Evolutionary conservation across 2,888 invertebrate genomes (phyloP).

Genomic region (Tiliacea citrago): DNA sequence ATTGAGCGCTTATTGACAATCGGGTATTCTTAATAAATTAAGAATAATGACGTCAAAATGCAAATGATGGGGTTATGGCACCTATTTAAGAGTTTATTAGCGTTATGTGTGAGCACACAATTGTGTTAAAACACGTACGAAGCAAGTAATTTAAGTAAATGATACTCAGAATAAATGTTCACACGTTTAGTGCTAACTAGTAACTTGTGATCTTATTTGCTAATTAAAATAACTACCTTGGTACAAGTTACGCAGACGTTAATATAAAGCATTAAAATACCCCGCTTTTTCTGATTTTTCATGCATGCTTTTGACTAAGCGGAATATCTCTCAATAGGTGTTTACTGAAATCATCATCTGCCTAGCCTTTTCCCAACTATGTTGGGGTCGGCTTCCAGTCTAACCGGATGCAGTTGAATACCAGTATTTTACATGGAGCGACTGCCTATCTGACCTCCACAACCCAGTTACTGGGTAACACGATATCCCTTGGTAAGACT

Average conservation of each 20-base stretch:
- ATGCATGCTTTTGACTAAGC: neutral
- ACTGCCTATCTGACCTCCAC: no score
- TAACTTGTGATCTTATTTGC: constrained; percentile 62
- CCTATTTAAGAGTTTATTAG: constrained; percentile 65
- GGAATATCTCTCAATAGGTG: neutral
- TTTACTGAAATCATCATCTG: neutral
- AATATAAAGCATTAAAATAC: neutral
- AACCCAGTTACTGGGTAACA: no score
- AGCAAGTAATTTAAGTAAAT: constrained; percentile 66
- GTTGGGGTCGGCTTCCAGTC: no score
- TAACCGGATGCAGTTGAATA: no score
- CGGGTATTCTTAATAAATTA: constrained; percentile 41
- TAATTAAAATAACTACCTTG: constrained; percentile 60
- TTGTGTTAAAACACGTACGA: constrained; percentile 61
- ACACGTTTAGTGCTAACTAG: constrained; percentile 50
- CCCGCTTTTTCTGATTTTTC: neutral
- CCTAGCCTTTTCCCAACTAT: no score
- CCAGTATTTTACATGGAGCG: no score
- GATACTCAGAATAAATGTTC: constrained; percentile 57
- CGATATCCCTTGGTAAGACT: no score
- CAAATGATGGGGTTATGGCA: constrained; percentile 61
- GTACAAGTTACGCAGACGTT: constrained; percentile 12
- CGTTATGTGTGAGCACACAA: constrained; percentile 53
- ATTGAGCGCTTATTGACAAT: constrained; percentile 31
- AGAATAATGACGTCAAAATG: constrained; percentile 61